Evolutionary conservation across 1,140 invertebrate genomes (phyloP).

Genomic region (Drosophila teissieri): DNA sequence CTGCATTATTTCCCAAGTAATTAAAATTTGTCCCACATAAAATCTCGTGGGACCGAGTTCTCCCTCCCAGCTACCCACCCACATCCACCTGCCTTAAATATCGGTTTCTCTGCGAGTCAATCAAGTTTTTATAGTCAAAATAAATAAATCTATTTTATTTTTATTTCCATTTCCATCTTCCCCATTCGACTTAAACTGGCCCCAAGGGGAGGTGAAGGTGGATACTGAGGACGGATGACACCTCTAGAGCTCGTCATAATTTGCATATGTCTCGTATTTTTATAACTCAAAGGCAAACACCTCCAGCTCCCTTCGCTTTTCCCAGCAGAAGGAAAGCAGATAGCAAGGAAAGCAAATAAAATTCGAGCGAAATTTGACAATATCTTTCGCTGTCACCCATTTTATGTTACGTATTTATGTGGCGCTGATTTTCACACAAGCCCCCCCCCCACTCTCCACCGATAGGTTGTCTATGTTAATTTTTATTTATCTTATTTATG

Average conservation of each 20-base stretch:
- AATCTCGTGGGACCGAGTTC: neutral
- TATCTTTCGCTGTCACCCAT: conserved; percentile 46
- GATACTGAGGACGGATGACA: neutral
- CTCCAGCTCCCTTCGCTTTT: neutral
- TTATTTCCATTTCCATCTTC: conserved; percentile 15
- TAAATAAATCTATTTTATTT: conserved; percentile 48
- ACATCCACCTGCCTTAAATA: conserved; percentile 24
- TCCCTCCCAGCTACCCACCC: neutral
- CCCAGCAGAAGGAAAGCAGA: conserved; percentile 1
- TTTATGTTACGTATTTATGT: conserved; percentile 59
- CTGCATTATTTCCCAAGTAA: conserved; percentile 27
- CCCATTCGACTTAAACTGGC: conserved; percentile 12
- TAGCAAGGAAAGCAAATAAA: conserved; percentile 51
- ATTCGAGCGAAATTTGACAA: conserved; percentile 54
- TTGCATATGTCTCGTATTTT: conserved; percentile 71
- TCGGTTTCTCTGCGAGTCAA: conserved; percentile 30
- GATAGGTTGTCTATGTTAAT: conserved; percentile 73
- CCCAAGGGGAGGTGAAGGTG: neutral
- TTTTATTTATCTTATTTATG: conserved; percentile 78
- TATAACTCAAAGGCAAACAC: conserved; percentile 37
- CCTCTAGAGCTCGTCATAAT: conserved; percentile 38
- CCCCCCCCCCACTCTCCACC: neutral
- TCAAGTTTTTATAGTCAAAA: conserved; percentile 48
- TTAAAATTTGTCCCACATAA: conserved; percentile 32
- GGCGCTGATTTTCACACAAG: conserved; percentile 44